Conservation (phyloP, 2,797 vertebrate species). For the Cuculus canorus region DNA sequence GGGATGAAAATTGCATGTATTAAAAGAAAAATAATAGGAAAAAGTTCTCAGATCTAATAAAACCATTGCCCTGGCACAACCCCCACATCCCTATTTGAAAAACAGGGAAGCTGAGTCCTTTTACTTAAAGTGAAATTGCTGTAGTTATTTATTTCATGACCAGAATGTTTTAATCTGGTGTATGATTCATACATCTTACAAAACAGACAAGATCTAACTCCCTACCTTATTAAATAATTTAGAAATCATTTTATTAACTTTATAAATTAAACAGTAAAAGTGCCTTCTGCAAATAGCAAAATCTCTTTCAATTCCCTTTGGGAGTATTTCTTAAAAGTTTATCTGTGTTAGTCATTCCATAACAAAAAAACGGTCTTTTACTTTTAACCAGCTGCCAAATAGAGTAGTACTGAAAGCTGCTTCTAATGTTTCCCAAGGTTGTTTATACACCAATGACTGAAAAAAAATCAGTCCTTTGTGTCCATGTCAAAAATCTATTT, state of each 20-base stretch:
- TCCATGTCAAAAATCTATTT: background rate
- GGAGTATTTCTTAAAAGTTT: slow-evolving; percentile 26
- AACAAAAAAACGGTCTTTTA: background rate
- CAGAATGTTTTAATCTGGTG: background rate
- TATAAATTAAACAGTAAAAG: slow-evolving; percentile 31
- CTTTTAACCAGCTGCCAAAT: background rate
- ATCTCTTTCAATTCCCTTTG: slow-evolving; percentile 12
- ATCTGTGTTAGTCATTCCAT: background rate
- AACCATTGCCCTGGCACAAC: background rate
- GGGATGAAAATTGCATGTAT: background rate
- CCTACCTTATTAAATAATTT: slow-evolving; percentile 51
- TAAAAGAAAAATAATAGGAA: background rate
- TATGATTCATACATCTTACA: slow-evolving; percentile 6
- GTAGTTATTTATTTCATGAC: slow-evolving; percentile 29
- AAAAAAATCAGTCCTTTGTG: background rate
- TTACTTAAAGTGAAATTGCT: background rate
- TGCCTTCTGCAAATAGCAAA: background rate
- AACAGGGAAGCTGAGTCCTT: background rate
- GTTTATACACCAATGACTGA: background rate
- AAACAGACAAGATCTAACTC: slow-evolving; percentile 25
- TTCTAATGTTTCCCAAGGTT: background rate
- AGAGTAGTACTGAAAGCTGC: background rate
- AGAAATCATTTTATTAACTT: slow-evolving; percentile 29
- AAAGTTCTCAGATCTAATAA: background rate
- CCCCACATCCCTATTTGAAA: background rate